phyloP scores from a whole-genome alignment of 1,140 invertebrate genomes.

The Caenorhabditis elegans region WBcel235 BX284605.5:336001-336500 shows the following conservation, averaged over 20 bases:
- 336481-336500: too few relatives aligned
- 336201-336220: too few relatives aligned
- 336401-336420: constrained; percentile 3
- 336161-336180: too few relatives aligned
- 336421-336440: not conserved
- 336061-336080: constrained; percentile 57
- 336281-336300: too few relatives aligned
- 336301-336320: constrained; percentile 49
- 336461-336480: too few relatives aligned
- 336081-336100: constrained; percentile 61
- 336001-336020: constrained; percentile 63
- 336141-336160: constrained; percentile 57
- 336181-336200: too few relatives aligned
- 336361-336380: not conserved
- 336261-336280: too few relatives aligned
- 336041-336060: constrained; percentile 61
- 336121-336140: constrained; percentile 63
- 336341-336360: not conserved
- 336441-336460: too few relatives aligned
- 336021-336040: constrained; percentile 56
- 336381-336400: not conserved
- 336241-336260: too few relatives aligned
- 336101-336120: constrained; percentile 58
- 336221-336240: too few relatives aligned
- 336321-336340: constrained; percentile 39